Percentiles rank a stretch among this genome's conserved stretches.
These are phyloP conservation scores for Criorhina ranunculi DNA, from an alignment of 2,888 invertebrate species.

Conservation along the genomic window DNA sequence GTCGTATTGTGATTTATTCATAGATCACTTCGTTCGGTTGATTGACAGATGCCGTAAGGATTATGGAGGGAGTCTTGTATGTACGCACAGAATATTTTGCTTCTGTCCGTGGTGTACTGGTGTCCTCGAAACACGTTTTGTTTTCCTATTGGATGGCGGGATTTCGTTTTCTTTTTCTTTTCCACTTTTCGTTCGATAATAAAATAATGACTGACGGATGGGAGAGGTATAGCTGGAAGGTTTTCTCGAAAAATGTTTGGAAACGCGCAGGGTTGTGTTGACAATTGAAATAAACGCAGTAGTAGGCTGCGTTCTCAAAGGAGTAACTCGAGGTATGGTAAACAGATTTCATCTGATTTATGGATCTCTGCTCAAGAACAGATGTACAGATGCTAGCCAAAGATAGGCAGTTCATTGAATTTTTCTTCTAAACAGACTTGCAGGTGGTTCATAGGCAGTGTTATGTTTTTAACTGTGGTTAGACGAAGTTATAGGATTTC, in stretches of 20 bases:
- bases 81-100: not conserved
- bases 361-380: too few relatives aligned
- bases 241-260: not conserved
- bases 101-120: slow-evolving; percentile 26
- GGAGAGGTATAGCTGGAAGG: not conserved
- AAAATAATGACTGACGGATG: slow-evolving; percentile 5
- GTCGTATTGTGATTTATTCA: slow-evolving; percentile 63
- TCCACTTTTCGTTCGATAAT: not conserved
- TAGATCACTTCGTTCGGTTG: not conserved
- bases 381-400: too few relatives aligned
- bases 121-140: slow-evolving; percentile 48
- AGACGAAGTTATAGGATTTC: too few relatives aligned
- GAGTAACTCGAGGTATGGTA: not conserved
- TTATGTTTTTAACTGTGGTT: too few relatives aligned
- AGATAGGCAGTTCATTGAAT: too few relatives aligned
- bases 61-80: slow-evolving; percentile 11
- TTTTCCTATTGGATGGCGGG: slow-evolving; percentile 39
- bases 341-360: too few relatives aligned
- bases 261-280: too few relatives aligned
- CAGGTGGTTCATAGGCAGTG: too few relatives aligned
- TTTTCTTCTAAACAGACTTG: too few relatives aligned
- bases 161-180: slow-evolving; percentile 15
- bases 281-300: too few relatives aligned
- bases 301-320: not conserved
- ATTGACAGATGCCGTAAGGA: slow-evolving; percentile 55